Evolutionary conservation across 2,797 vertebrate genomes (phyloP).

Genomic region (Moxostoma hubbsi): DNA sequence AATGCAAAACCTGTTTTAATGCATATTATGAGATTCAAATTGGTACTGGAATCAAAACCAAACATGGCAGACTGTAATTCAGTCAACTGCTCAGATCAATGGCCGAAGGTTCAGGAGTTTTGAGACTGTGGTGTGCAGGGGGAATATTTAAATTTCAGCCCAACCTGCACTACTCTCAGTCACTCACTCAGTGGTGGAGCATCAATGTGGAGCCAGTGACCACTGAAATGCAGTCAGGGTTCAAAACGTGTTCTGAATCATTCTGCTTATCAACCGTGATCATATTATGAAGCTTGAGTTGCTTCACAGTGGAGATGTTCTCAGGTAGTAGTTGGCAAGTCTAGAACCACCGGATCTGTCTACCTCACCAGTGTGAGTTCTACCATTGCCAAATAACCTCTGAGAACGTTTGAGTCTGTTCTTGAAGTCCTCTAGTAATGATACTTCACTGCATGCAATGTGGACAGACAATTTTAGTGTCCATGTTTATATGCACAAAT

Average conservation of each 20-base stretch:
- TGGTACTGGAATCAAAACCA: background rate
- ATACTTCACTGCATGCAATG: background rate
- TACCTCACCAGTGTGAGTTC: constrained; percentile 99
- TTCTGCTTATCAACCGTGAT: background rate
- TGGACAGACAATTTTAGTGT: background rate
- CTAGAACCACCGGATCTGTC: constrained; percentile 99
- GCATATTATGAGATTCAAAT: background rate
- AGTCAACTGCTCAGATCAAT: constrained; percentile 9
- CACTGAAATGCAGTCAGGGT: background rate
- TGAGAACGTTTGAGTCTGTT: constrained; percentile 70
- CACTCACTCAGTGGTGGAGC: constrained; percentile 75
- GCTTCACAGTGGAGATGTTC: constrained; percentile 64
- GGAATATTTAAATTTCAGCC: constrained; percentile 72
- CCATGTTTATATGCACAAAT: background rate
- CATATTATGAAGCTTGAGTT: background rate
- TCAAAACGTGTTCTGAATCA: background rate
- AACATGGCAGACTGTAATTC: constrained; percentile 31
- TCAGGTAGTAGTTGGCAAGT: constrained; percentile 98
- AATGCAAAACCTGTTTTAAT: too few species aligned
- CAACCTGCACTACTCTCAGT: constrained; percentile 82
- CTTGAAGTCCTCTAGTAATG: constrained; percentile 32
- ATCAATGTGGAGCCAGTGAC: constrained; percentile 42
- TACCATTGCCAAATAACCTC: constrained; percentile 99
- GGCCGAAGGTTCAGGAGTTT: constrained; percentile 62
- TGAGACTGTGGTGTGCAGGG: constrained; percentile 85